A percentile compares a stretch with the other conserved stretches of the same genome.
These are phyloP conservation scores for Balanococcus diminutus DNA, from an alignment of 2,888 invertebrate genomes.

Conservation along the genomic window DNA sequence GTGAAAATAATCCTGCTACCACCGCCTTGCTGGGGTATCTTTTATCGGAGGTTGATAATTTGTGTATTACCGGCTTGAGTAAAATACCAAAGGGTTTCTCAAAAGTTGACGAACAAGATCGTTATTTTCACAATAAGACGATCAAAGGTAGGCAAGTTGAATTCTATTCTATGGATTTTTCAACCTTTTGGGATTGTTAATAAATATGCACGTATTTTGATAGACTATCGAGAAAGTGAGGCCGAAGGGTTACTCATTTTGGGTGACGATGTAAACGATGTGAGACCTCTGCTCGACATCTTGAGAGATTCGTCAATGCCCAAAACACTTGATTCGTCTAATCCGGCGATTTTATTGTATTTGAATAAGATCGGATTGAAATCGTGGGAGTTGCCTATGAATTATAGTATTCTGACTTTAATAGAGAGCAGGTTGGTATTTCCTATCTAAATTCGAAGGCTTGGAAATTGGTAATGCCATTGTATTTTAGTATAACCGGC, in stretches of 20 bases:
- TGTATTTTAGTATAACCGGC: too few species aligned
- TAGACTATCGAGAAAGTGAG: conserved; percentile 2
- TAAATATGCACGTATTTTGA: background rate
- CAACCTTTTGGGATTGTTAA: too few species aligned
- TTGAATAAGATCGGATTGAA: conserved; percentile 56
- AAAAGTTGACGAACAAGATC: background rate
- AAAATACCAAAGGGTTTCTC: conserved; percentile 29
- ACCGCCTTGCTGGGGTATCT: background rate
- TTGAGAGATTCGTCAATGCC: background rate
- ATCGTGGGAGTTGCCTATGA: conserved; percentile 57
- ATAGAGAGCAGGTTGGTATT: conserved; percentile 56
- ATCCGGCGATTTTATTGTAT: conserved; percentile 53
- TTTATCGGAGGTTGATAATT: background rate
- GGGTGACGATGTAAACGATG: conserved; percentile 44
- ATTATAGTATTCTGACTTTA: conserved; percentile 56
- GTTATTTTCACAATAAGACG: background rate
- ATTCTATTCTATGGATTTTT: background rate
- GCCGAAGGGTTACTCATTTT: conserved; percentile 45
- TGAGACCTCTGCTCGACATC: conserved; percentile 46
- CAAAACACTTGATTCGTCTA: background rate
- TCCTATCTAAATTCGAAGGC: background rate
- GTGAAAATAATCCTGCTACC: background rate
- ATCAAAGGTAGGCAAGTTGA: background rate
- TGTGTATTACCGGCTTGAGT: conserved; percentile 21
- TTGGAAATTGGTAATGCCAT: background rate